Evolutionary conservation across 2,797 vertebrate genomes (phyloP).

Genomic region (Poeciliopsis presidionis): DNA sequence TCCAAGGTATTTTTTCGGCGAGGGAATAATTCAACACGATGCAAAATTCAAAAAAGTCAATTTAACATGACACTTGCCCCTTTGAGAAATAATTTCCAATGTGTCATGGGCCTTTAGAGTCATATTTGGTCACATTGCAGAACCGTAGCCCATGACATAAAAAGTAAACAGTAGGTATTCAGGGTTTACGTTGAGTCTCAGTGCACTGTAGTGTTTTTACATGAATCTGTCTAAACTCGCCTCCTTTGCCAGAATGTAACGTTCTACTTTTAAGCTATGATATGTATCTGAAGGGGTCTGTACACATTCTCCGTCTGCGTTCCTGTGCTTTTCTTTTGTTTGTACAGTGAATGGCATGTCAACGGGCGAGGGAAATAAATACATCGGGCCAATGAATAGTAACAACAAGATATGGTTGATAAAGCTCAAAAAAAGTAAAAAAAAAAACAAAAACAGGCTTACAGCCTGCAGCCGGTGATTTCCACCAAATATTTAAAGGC

Average conservation of each 20-base stretch:
- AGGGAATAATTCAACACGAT: too few relatives aligned
- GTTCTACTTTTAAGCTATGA: constrained; percentile 37
- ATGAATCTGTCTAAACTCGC: constrained; percentile 35
- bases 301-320: constrained; percentile 71
- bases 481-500: constrained; percentile 72
- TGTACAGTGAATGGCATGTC: constrained; percentile 64
- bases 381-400: constrained; percentile 63
- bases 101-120: constrained; percentile 14
- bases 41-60: too few relatives aligned
- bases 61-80: too few relatives aligned
- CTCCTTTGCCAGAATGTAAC: constrained; percentile 32
- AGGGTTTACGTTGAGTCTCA: constrained; percentile 34
- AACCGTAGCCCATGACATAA: constrained; percentile 20
- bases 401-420: constrained; percentile 64
- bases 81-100: neutral
- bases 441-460: constrained; percentile 46
- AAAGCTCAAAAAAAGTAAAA: constrained; percentile 71
- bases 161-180: constrained; percentile 27
- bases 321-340: constrained; percentile 54
- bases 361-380: constrained; percentile 68
- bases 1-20: too few relatives aligned
- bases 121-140: constrained; percentile 46
- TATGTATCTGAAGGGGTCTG: constrained; percentile 48
- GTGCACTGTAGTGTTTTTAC: constrained; percentile 52
- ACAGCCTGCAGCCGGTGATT: constrained; percentile 74